phyloP scores from a whole-genome alignment of 2,797 vertebrate species.

The Rhinophrynus dorsalis region DNA sequence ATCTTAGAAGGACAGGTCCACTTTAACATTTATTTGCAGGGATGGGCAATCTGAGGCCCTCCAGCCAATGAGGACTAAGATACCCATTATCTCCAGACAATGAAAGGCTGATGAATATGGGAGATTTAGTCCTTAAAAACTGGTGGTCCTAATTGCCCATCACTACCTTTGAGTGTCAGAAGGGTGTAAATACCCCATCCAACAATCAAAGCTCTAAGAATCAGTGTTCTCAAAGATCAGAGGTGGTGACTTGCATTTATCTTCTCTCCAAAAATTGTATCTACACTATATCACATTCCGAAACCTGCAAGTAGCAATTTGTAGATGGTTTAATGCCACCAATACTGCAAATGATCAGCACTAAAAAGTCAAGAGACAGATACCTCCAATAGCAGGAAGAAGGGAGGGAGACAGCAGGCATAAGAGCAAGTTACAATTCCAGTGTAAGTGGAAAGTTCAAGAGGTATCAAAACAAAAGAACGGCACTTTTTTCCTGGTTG shows the following conservation, averaged over 20 bases:
- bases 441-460: slow-evolving; percentile 14
- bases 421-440: slow-evolving; percentile 36
- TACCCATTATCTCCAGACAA: too few relatives aligned
- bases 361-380: neutral
- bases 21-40: too few relatives aligned
- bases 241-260: neutral
- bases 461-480: neutral
- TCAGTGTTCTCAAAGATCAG: slow-evolving; percentile 19
- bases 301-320: neutral
- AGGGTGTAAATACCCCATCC: too few relatives aligned
- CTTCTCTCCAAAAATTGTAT: too few relatives aligned
- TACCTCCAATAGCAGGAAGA: neutral
- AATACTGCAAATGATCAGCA: neutral
- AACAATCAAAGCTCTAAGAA: too few relatives aligned
- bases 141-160: too few relatives aligned
- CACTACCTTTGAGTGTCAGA: too few relatives aligned
- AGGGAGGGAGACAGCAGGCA: slow-evolving; percentile 15
- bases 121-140: too few relatives aligned
- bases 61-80: too few relatives aligned
- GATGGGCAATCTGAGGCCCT: too few relatives aligned
- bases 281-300: neutral
- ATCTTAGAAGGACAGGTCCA: too few relatives aligned
- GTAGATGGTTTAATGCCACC: neutral
- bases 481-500: neutral
- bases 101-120: too few relatives aligned